Conservation (phyloP, 2,113 vertebrate genomes). For the Cephalopholis sonnerati region DNA sequence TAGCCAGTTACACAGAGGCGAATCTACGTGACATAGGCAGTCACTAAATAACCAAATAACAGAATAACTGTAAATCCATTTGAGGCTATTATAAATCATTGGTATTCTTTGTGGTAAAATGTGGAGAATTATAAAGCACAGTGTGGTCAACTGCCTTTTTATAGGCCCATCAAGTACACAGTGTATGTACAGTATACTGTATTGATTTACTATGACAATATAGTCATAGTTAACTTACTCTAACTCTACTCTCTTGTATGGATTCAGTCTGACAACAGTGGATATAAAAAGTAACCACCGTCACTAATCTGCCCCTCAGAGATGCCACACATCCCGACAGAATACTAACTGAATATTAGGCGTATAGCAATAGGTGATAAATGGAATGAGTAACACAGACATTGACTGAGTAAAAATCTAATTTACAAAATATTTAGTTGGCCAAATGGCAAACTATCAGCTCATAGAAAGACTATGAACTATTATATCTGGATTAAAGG, state of each 20-base stretch:
- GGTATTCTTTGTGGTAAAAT: too few relatives aligned
- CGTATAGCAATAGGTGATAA: background rate
- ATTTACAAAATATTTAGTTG: background rate
- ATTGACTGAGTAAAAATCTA: background rate
- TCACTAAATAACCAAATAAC: too few relatives aligned
- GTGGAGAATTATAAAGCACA: background rate
- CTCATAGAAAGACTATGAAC: background rate
- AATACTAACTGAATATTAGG: background rate
- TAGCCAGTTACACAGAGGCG: too few relatives aligned
- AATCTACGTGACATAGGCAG: too few relatives aligned
- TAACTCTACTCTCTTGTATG: too few relatives aligned
- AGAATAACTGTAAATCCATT: too few relatives aligned
- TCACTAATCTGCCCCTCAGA: background rate
- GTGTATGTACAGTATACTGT: background rate
- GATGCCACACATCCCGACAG: background rate
- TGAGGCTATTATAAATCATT: too few relatives aligned
- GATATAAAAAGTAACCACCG: background rate
- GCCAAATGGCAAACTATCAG: background rate
- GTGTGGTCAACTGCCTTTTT: background rate
- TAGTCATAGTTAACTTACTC: background rate
- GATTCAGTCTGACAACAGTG: background rate
- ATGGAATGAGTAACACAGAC: background rate
- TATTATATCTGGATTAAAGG: background rate
- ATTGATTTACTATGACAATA: background rate
- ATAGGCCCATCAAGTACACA: background rate